A percentile compares a stretch with the other conserved stretches of the same genome.
These are phyloP conservation scores for Lucilia sericata DNA, from an alignment of 1,140 invertebrate species.

Conservation along the genomic window DNA sequence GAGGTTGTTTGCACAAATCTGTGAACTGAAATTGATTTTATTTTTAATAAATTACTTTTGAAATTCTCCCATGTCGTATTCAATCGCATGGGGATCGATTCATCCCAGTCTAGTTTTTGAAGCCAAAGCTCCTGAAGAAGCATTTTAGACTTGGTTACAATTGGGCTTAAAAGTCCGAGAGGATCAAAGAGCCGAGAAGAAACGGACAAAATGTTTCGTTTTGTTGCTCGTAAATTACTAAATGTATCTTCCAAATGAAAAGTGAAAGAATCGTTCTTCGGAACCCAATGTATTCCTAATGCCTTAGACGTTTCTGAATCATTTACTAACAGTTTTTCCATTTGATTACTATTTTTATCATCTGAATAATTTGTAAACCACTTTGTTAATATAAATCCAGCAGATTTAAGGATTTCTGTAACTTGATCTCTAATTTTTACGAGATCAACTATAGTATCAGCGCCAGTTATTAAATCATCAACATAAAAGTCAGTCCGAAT, in stretches of 20 bases:
- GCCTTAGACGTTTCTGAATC: neutral
- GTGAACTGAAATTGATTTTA: too few species aligned
- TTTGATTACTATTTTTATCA: too few species aligned
- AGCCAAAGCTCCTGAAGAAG: slow-evolving; percentile 62
- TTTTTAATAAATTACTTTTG: slow-evolving; percentile 35
- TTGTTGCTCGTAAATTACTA: neutral
- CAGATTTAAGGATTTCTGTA: neutral
- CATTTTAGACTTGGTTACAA: slow-evolving; percentile 65
- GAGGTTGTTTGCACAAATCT: too few species aligned
- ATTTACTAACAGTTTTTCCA: neutral
- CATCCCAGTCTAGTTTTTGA: slow-evolving; percentile 65
- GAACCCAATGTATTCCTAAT: slow-evolving; percentile 14
- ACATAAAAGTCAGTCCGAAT: slow-evolving; percentile 47
- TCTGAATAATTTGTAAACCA: slow-evolving; percentile 38
- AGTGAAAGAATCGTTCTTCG: slow-evolving; percentile 35
- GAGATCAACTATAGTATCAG: slow-evolving; percentile 48
- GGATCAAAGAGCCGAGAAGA: too few species aligned
- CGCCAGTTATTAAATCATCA: slow-evolving; percentile 8
- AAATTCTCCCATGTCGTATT: slow-evolving; percentile 51
- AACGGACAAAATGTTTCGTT: neutral
- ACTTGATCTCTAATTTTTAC: slow-evolving; percentile 1
- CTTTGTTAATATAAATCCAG: slow-evolving; percentile 18
- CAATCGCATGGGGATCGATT: slow-evolving; percentile 54
- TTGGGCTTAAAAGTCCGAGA: slow-evolving; percentile 56
- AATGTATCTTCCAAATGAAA: neutral